Conservation (phyloP, 53 echinoderm and acorn worm species). For the Glandiceps talaboti region DNA sequence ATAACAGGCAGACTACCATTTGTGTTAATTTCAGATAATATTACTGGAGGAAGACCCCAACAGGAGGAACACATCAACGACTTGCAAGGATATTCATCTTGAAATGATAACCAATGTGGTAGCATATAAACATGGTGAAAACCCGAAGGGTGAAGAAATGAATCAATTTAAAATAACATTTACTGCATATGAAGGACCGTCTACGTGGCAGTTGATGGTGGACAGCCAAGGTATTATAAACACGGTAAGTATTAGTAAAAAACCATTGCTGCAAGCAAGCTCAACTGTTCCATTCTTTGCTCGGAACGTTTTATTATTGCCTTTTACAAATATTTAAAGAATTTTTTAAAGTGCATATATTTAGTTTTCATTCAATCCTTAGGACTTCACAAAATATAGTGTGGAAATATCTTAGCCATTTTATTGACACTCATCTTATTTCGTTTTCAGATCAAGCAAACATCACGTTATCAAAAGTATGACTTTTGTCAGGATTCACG, state of each 20-base stretch:
- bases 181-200: slow-evolving; percentile 42
- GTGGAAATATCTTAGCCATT: too few relatives aligned
- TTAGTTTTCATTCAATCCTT: too few relatives aligned
- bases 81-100: slow-evolving; percentile 39
- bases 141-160: slow-evolving; percentile 9
- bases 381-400: too few relatives aligned
- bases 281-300: too few relatives aligned
- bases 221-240: slow-evolving; percentile 37
- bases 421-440: too few relatives aligned
- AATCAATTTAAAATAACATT: slow-evolving; percentile 30
- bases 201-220: slow-evolving; percentile 50
- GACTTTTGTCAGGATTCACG: slow-evolving; percentile 44
- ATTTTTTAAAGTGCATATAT: too few relatives aligned
- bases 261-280: neutral
- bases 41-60: neutral
- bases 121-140: slow-evolving; percentile 36
- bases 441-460: slow-evolving; percentile 68
- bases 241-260: slow-evolving; percentile 29
- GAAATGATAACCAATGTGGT: slow-evolving; percentile 30
- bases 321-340: too few relatives aligned
- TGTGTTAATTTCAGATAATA: neutral
- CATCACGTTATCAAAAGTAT: slow-evolving; percentile 62
- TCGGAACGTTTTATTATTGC: too few relatives aligned
- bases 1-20: neutral
- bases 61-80: slow-evolving; percentile 14